phyloP scores from a whole-genome alignment of 2,888 invertebrate species.

The Pelosia muscerda region DNA sequence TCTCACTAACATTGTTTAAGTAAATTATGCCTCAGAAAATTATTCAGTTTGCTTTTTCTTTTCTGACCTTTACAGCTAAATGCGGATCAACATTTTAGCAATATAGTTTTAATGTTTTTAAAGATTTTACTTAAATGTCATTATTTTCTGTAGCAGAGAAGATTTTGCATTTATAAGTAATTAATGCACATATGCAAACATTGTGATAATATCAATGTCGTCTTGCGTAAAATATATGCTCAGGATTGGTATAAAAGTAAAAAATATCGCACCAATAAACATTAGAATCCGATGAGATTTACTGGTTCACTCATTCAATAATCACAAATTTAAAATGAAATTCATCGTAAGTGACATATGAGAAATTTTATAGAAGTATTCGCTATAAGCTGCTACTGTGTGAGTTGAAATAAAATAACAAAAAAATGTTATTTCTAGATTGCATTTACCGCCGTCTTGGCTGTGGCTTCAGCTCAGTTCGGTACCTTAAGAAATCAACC shows the following conservation, averaged over 20 bases:
- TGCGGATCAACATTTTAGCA: not conserved
- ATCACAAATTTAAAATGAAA: slow-evolving; percentile 63
- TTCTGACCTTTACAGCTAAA: not conserved
- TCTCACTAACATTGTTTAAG: too few relatives aligned
- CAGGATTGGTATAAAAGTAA: slow-evolving; percentile 63
- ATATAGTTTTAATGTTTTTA: not conserved
- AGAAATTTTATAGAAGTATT: not conserved
- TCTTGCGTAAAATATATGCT: slow-evolving; percentile 63
- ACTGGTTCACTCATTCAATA: slow-evolving; percentile 22
- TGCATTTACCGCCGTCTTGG: slow-evolving; percentile 66
- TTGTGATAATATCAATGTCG: slow-evolving; percentile 66
- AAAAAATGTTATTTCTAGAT: slow-evolving; percentile 48
- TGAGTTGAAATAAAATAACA: not conserved
- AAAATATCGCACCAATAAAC: slow-evolving; percentile 46
- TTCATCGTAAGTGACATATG: slow-evolving; percentile 61
- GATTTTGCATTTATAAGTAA: slow-evolving; percentile 52
- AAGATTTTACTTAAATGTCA: slow-evolving; percentile 24
- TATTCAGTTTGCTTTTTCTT: not conserved
- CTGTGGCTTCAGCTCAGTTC: slow-evolving; percentile 64
- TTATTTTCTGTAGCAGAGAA: slow-evolving; percentile 35
- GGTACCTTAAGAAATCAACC: slow-evolving; percentile 11
- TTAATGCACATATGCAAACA: slow-evolving; percentile 62
- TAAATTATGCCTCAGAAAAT: not conserved
- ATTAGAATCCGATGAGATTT: slow-evolving; percentile 41
- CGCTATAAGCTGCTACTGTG: not conserved